Evolutionary conservation across 1,140 invertebrate genomes (phyloP), one percentile per base, ranked within the genome.

Genomic region (Mercenaria mercenaria): DNA sequence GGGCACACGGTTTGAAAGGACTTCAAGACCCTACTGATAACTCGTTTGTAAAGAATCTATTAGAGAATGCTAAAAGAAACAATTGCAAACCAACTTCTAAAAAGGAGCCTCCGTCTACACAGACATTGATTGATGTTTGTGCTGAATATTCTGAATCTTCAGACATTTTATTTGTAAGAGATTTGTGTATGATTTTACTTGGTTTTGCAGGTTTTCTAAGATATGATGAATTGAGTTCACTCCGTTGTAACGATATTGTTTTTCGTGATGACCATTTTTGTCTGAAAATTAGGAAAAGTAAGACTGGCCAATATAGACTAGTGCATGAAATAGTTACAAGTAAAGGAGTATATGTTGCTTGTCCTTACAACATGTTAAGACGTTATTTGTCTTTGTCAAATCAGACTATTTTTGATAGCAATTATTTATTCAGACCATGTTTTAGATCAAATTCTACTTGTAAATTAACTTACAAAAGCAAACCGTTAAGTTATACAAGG

Each of bases 261-360:
- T 76, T 92, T 39, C n/a, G 39, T 74, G 20, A 67, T 90, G 0
- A 8, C n/a, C 72, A 86, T 90, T 56, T 90, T 39, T 29, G 37
- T 34, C 56, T 90, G 18, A 32, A 76, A n/a, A 82, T 92, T 39
- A 20, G 32, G 0, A 88, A 92, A 79, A 88, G 89, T 61, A 90
- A 92, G 72, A 90, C 89, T 34, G 86, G 90, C 77, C 91, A 89
- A 52, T 92, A 91, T 34, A 86, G 89, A 72, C 56, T 88, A 37
- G 81, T 89, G 47, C 72, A 80, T 52, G 81, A 91, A 47, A 72
- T 92, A 74, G 64, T 89, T 10, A 89, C 91, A 61, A 59, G 74
- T 20, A 89, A 91, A 82, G 89, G 89, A n/a, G 43, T 11, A 32
- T 69, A 84, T 39, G 43, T 43, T 59, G 86, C 89, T 32, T 92